Percentiles rank a stretch among this genome's conserved stretches.
phyloP scores from a whole-genome alignment of 2,113 vertebrate genomes.

The Ardeotis arabs region DNA sequence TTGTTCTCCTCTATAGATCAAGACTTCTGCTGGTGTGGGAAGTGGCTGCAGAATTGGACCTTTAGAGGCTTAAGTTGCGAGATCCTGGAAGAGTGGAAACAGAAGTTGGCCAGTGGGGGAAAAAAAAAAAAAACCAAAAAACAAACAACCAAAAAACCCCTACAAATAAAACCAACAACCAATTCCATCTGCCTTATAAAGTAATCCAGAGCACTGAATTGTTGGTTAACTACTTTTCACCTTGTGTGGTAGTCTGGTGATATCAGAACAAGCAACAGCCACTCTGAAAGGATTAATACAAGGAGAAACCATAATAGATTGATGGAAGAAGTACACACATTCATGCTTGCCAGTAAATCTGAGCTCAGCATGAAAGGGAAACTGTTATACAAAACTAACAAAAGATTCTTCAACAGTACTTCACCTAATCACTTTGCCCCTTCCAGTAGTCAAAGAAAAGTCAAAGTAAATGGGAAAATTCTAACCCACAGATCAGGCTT shows the following conservation, averaged over 20 bases:
- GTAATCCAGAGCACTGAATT: not conserved
- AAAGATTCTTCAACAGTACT: not conserved
- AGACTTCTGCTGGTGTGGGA: not conserved
- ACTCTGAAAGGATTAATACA: not conserved
- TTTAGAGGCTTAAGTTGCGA: not conserved
- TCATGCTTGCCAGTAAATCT: not conserved
- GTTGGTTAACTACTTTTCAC: not conserved
- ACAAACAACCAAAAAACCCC: no score
- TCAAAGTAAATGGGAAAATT: not conserved
- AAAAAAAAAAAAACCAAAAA: not conserved
- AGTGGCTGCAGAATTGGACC: not conserved
- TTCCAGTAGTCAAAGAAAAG: not conserved
- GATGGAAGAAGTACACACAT: not conserved
- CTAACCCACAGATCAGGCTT: not conserved
- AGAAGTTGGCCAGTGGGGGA: not conserved
- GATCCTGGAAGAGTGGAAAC: not conserved
- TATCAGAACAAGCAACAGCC: not conserved
- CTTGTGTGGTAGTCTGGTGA: not conserved
- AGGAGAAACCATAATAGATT: not conserved
- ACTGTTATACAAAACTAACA: not conserved
- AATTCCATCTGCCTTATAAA: not conserved
- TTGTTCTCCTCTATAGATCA: not conserved
- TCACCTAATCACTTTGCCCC: accelerated
- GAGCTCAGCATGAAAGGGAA: not conserved
- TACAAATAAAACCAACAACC: not conserved